Evolutionary conservation across 2,113 vertebrate species (phyloP), one percentile per base, ranked within the genome.

Genomic region (Alethe castanea): DNA sequence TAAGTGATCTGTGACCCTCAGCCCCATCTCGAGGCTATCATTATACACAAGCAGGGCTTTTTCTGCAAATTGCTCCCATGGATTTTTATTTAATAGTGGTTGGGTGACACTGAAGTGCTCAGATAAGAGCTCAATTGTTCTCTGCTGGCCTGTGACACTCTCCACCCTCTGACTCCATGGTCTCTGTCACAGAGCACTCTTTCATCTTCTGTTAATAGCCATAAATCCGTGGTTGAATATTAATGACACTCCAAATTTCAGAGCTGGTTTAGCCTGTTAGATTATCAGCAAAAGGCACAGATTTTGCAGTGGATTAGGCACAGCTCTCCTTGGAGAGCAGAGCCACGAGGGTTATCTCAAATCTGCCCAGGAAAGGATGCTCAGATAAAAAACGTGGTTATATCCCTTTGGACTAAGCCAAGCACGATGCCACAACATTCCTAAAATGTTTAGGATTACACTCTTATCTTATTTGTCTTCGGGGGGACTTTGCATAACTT

Each of bases 391-490:
- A 53, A 22, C 22, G 9, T 19, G 31, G 16, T 76, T 80, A 19
- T 19, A 62, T 77, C 62, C 33, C 33, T 59, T 53, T 47, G 38
- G 59, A 80, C 40, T 61, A 57, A 72, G 24, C 62, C 66, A 77
- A 94, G n/a, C 54, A 65, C 0, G 0, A 7, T 61, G 31, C 62
- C 67, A 54, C 82, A 52, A n/a, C 60, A 97, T 92, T 94, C 94
- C 67, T 78, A 66, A 93, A 77, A 96, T 93, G 59, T 36, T 93
- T 92, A 36, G 52, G 64, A 78, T 95, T 80, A 78, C 31, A 60
- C 5, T 11, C 79, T 94, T 88, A 92, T 92, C 92, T 92, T 33
- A 40, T n/a, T 90, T 90, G 56, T 62, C 33, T 83, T 66, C 31
- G 35, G n/a, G 17, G n/a, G 10, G 73, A 38, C 10, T 86, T 86